Conservation (phyloP, 2,797 vertebrate genomes). For the Parauchenoglanis punctatus region DNA sequence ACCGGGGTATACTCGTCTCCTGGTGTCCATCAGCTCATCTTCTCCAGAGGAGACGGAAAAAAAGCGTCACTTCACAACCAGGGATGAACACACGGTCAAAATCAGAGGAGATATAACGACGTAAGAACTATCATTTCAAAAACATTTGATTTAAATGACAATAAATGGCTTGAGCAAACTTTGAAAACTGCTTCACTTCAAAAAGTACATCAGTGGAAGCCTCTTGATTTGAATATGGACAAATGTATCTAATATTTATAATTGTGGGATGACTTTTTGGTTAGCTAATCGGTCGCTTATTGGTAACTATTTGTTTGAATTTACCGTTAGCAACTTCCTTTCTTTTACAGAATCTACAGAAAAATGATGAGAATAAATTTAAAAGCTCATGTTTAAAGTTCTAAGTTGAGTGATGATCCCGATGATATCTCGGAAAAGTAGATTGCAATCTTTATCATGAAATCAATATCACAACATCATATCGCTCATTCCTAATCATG, state of each 20-base stretch:
- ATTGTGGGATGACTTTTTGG: background rate
- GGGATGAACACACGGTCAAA: background rate
- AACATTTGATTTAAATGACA: background rate
- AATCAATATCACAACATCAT: background rate
- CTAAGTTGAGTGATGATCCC: background rate
- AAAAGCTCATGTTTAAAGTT: background rate
- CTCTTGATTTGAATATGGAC: no score
- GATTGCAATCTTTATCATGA: background rate
- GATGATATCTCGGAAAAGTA: background rate
- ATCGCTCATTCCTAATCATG: background rate
- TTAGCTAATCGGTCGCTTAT: background rate
- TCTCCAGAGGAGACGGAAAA: background rate
- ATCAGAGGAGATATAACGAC: background rate
- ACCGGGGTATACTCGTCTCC: background rate
- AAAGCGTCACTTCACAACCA: background rate
- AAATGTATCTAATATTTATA: background rate
- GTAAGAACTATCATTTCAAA: background rate
- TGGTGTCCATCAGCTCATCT: constrained; percentile 7
- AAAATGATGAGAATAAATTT: background rate
- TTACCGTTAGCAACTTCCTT: background rate
- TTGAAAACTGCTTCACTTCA: background rate
- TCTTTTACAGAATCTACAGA: background rate
- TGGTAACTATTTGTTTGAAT: background rate
- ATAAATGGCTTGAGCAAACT: background rate
- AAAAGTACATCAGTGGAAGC: background rate